phyloP scores from a whole-genome alignment of 1,140 invertebrate species.

The Drosophila takahashii region DNA sequence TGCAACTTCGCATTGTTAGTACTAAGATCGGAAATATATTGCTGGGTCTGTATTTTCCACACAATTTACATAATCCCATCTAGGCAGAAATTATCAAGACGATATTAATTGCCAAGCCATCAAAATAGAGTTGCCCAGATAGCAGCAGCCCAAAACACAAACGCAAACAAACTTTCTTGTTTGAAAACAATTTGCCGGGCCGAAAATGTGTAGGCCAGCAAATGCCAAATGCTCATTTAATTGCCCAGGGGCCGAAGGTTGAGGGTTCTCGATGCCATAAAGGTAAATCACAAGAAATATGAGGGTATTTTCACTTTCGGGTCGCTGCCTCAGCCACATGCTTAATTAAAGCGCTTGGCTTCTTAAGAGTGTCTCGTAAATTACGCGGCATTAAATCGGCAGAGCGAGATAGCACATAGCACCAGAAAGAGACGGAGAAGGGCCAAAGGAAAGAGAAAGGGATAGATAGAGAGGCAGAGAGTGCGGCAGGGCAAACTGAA shows the following conservation, averaged over 20 bases:
- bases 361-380: conserved; percentile 83
- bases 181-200: conserved; percentile 63
- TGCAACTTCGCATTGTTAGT: conserved; percentile 32
- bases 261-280: conserved; percentile 55
- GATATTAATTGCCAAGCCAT: conserved; percentile 56
- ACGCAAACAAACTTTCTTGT: conserved; percentile 43
- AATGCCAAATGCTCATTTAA: conserved; percentile 76
- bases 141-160: conserved; percentile 16
- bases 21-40: conserved; percentile 16
- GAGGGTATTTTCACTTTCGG: conserved; percentile 82
- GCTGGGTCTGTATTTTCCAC: conserved; percentile 30
- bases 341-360: conserved; percentile 81
- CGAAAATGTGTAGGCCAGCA: conserved; percentile 65
- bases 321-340: conserved; percentile 79
- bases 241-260: conserved; percentile 46
- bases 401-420: conserved; percentile 27
- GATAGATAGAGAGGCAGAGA: conserved; percentile 6
- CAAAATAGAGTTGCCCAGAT: conserved; percentile 53
- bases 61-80: conserved; percentile 64
- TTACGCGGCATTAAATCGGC: conserved; percentile 77
- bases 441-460: not conserved
- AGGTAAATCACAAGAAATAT: conserved; percentile 82
- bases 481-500: conserved; percentile 60
- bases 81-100: conserved; percentile 52
- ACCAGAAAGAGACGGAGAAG: not conserved